These are phyloP conservation scores for Sanderia malayensis DNA, from an alignment of 30 jellyfish, hydroid and myxozoan species.

Conservation along the genomic window DNA sequence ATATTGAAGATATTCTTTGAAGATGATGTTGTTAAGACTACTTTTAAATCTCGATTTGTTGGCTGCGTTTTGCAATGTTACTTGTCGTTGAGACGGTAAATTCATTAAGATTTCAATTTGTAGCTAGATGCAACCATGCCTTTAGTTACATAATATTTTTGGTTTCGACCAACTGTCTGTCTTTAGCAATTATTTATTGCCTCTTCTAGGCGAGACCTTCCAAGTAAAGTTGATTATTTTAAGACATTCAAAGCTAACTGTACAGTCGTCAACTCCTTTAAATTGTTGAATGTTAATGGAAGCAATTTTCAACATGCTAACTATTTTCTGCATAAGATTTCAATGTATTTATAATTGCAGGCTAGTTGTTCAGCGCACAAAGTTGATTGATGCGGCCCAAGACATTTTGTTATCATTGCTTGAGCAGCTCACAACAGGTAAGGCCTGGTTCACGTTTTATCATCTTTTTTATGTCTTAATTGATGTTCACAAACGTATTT, in stretches of 20 bases:
- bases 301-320: no score
- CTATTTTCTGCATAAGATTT: no score
- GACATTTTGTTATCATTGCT: slow-evolving; percentile 68
- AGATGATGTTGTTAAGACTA: slow-evolving; percentile 69
- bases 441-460: no score
- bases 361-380: slow-evolving; percentile 89
- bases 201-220: no score
- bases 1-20: slow-evolving; percentile 74
- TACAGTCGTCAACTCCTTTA: no score
- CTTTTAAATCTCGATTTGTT: slow-evolving; percentile 49
- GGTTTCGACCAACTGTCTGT: neutral
- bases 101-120: neutral
- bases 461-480: no score
- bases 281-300: no score
- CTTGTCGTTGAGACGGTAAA: slow-evolving; percentile 79
- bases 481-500: no score
- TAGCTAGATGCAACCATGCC: neutral
- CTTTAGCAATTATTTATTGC: neutral
- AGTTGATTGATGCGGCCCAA: slow-evolving; percentile 86
- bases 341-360: no score
- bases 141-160: neutral
- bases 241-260: no score
- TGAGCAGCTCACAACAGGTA: slow-evolving; percentile 84
- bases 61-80: slow-evolving; percentile 84
- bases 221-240: no score